Conservation (phyloP, 23 tunicate genomes). For the Ciona savignyi region DNA sequence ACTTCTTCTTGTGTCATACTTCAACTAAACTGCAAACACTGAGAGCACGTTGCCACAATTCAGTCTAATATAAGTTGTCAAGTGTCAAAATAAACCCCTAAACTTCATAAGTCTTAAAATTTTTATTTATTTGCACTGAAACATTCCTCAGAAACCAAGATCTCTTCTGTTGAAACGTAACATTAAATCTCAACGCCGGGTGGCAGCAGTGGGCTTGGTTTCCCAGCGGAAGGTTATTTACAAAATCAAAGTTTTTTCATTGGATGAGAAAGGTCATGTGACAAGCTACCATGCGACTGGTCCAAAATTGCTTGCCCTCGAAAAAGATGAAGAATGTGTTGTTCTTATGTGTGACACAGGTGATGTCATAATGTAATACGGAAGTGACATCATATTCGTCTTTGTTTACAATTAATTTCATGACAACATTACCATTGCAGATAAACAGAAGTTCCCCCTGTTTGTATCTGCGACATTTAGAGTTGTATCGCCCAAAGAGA, state of each 20-base stretch:
- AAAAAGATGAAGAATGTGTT: slow-evolving; percentile 70
- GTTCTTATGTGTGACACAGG: slow-evolving; percentile 30
- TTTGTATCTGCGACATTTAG: slow-evolving; percentile 63
- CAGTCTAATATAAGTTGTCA: too few species aligned
- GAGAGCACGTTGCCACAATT: too few species aligned
- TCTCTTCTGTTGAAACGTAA: slow-evolving; percentile 55
- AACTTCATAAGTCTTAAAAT: too few species aligned
- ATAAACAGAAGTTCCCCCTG: slow-evolving; percentile 33
- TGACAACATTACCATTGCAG: not conserved
- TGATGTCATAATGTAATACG: not conserved
- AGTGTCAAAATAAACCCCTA: too few species aligned
- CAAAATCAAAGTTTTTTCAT: slow-evolving; percentile 46
- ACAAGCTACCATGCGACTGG: slow-evolving; percentile 16
- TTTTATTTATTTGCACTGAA: too few species aligned
- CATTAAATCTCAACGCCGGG: slow-evolving; percentile 68
- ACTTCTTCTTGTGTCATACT: too few species aligned
- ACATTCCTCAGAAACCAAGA: slow-evolving; percentile 20
- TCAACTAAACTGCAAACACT: too few species aligned
- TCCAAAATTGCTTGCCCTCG: slow-evolving; percentile 20
- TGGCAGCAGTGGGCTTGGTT: slow-evolving; percentile 58
- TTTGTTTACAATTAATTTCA: not conserved
- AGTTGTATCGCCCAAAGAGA: slow-evolving; percentile 36
- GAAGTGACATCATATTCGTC: not conserved
- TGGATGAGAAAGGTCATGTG: slow-evolving; percentile 57
- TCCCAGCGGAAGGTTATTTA: slow-evolving; percentile 35